Base-by-base conservation (phyloP, 2,888 invertebrate species). In the Pimpla rufipes region DNA sequence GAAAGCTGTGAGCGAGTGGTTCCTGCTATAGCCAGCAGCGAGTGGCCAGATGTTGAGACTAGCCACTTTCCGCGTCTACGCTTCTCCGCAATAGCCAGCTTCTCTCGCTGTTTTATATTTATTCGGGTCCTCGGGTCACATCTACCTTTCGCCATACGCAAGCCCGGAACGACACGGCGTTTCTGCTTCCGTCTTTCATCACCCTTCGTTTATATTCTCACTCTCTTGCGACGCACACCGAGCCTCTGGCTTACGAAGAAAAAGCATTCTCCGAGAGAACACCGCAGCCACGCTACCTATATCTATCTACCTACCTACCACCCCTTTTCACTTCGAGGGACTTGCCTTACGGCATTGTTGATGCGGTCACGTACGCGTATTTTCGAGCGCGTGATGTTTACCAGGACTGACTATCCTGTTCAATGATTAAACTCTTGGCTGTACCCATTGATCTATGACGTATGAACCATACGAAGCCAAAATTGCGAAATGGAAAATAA, bases 301-400 rank as follows among this genome's bases (percentile, higher is more conserved):
- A n/a, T 3, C 50, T 6, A 21, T 5, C 18, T 29, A 42, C 18
- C 66, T 42, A 59, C 35, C 59, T 35, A 59, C 62, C 45, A 71
- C 66, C 40, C 37, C 37, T 70, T 59, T 57, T 55, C 66, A 66
- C 21, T 47, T 45, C 57, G 35, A 73, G 47, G 50, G 50, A 62
- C 47, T 74, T 35, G 50, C 47, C 75, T 64, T 59, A 59, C 37
- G 57, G 59, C 83, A 88, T 90, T 89, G 87, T 88, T 86, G 89
- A 89, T 89, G 89, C 88, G 89, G 91, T 92, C 92, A 92, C 92
- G 92, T 92, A 85, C 90, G 88, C 88, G 89, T 90, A 90, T 92
- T 92, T 91, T 89, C 87, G 85, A 86, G 87, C 89, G 92, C 92
- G 92, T 92, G 92, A 92, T 92, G 89, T 91, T 92, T 91, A 90